phyloP scores from a whole-genome alignment of 2,797 vertebrate species.

The Podargus strigoides region DNA sequence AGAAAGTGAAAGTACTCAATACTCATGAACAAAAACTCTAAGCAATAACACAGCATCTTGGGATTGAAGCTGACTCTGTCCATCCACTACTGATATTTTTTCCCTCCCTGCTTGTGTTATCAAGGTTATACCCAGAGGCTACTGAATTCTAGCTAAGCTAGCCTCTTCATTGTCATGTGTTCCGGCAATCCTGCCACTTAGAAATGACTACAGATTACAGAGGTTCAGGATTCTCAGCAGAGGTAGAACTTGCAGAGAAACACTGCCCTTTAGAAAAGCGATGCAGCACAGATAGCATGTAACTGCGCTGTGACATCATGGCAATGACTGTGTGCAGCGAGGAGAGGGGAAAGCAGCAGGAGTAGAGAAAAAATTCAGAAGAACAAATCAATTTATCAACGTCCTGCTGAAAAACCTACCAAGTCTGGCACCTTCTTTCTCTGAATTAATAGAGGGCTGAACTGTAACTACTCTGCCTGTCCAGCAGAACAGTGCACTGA shows the following conservation, averaged over 20 bases:
- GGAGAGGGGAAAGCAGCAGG: background rate
- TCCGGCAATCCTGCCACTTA: background rate
- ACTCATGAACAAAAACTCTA: background rate
- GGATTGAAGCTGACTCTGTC: background rate
- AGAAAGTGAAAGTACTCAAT: background rate
- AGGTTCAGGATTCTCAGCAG: background rate
- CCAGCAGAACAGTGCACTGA: background rate
- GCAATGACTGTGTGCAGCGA: background rate
- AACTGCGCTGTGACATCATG: background rate
- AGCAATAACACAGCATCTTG: background rate
- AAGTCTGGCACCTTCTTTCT: background rate
- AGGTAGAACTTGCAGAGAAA: background rate
- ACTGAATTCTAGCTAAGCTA: background rate
- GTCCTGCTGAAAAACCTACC: background rate
- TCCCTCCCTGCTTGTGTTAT: background rate
- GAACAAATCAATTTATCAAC: background rate
- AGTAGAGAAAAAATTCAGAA: no score
- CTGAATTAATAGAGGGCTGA: background rate
- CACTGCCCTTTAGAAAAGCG: background rate
- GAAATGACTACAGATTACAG: background rate
- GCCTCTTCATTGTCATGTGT: background rate
- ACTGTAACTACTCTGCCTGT: background rate
- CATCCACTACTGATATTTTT: background rate
- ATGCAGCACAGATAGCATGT: background rate
- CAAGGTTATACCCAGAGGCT: background rate